Base-by-base conservation (phyloP, 2,888 invertebrate species). In the Oeneis ivallda region DNA sequence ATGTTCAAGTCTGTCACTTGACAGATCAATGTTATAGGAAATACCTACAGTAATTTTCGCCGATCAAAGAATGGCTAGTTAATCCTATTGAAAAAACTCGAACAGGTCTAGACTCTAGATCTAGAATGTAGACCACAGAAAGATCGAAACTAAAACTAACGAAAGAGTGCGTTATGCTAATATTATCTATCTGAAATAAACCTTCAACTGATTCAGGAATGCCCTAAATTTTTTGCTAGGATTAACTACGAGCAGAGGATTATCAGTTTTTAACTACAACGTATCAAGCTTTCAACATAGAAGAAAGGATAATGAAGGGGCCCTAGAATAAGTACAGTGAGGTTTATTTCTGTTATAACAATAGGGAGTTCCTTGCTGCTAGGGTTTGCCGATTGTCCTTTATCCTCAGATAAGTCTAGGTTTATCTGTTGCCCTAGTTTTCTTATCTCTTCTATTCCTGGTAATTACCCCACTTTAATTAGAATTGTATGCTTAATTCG, bases 321-420 rank as follows among this genome's bases (percentile, higher is more conserved):
- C 75, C 73, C 75, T 76, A 75, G 70, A 76, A 75, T 77, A n/a
- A n/a, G n/a, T n/a, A 79, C 80, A 85, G 85, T 82, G 80, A 85
- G 75, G 85, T 83, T 82, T 80, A 82, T 41, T 56, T 41, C 39
- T 41, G 19, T 19, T 19, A 41, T 56, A 19, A 56, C 56, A 56
- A 41, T 11, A 41, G 41, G 11, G 19, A 56, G 41, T 39, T 19
- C 56, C 19, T 56, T 56, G 56, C 11, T 19, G 56, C 17, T 41
- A 19, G 19, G 39, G 56, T 56, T 56, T 56, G 56, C 13, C 41
- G 56, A 56, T 56, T 56, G 41, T 26, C 17, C 19, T 56, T 41
- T 19, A 19, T 17, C 13, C 41, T 39, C 7, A 17, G 56, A 56
- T 39, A 56, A 17, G 6, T 56, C 56, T 56, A 56, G 56, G 17